Evolutionary conservation across 2,113 vertebrate species (phyloP).

Genomic region (Cyanistes caeruleus): DNA sequence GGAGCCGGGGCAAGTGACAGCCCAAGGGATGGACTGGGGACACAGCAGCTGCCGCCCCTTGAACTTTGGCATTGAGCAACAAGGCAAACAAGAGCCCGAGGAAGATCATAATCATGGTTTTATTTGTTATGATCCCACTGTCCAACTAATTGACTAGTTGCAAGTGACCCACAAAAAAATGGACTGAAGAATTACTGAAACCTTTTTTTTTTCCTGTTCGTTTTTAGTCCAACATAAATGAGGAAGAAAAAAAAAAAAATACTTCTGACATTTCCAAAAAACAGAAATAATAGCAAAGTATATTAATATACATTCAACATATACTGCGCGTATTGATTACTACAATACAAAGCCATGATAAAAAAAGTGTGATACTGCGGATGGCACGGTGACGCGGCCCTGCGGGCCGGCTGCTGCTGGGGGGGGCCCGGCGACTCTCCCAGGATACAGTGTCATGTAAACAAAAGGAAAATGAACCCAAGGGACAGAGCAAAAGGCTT

Average conservation of each 20-base stretch:
- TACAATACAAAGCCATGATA: conserved; percentile 80
- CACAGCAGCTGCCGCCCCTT: not conserved
- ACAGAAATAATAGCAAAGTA: conserved; percentile 80
- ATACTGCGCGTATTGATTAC: conserved; percentile 74
- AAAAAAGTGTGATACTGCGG: conserved; percentile 67
- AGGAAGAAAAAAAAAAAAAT: conserved; percentile 72
- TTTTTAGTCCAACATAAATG: conserved; percentile 75
- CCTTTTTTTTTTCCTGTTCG: not conserved
- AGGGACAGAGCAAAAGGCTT: conserved; percentile 29
- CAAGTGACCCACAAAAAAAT: conserved; percentile 72
- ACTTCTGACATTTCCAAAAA: conserved; percentile 79
- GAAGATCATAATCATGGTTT: conserved; percentile 67
- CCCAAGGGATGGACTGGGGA: not conserved
- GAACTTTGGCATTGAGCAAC: conserved; percentile 1
- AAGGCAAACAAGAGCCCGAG: conserved; percentile 15
- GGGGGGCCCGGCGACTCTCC: conserved; percentile 35
- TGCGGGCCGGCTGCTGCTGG: not conserved
- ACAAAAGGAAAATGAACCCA: conserved; percentile 33
- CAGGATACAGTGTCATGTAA: conserved; percentile 65
- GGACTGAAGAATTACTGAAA: conserved; percentile 66
- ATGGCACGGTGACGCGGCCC: conserved; percentile 67
- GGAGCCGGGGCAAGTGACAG: not conserved
- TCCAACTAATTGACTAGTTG: conserved; percentile 68
- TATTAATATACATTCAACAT: conserved; percentile 82
- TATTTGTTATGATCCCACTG: conserved; percentile 74